Conservation (phyloP, 2,888 invertebrate species). For the Andrena praecox region DNA sequence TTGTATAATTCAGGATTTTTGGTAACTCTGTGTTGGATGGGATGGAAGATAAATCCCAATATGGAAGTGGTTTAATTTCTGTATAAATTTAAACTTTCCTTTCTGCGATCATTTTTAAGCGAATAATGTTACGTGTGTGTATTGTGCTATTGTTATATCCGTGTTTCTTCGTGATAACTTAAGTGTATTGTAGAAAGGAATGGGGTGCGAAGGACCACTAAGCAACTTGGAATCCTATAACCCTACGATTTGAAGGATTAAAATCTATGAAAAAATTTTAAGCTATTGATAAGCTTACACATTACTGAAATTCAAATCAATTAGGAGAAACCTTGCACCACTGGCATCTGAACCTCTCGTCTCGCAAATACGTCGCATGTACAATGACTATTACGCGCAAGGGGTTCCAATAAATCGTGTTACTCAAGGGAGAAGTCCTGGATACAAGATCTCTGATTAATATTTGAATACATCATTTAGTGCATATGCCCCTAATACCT, state of each 20-base stretch:
- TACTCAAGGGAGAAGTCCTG: background rate
- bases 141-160: no score
- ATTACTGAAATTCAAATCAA: background rate
- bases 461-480: background rate
- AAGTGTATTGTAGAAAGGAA: no score
- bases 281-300: background rate
- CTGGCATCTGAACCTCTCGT: background rate
- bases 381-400: background rate
- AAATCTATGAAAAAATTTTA: background rate
- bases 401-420: conserved; percentile 1
- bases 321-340: background rate
- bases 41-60: no score
- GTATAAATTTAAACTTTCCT: no score
- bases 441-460: background rate
- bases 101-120: no score
- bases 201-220: no score
- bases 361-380: conserved; percentile 7
- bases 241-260: background rate
- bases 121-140: no score
- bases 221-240: background rate
- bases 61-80: no score
- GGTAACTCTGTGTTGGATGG: background rate
- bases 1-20: background rate
- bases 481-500: background rate
- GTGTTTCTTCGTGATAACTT: no score